Percentiles rank a stretch among this genome's conserved stretches.
These are phyloP conservation scores for Triops longicaudatus DNA, from an alignment of 1,140 invertebrate genomes.

Conservation along the genomic window DNA sequence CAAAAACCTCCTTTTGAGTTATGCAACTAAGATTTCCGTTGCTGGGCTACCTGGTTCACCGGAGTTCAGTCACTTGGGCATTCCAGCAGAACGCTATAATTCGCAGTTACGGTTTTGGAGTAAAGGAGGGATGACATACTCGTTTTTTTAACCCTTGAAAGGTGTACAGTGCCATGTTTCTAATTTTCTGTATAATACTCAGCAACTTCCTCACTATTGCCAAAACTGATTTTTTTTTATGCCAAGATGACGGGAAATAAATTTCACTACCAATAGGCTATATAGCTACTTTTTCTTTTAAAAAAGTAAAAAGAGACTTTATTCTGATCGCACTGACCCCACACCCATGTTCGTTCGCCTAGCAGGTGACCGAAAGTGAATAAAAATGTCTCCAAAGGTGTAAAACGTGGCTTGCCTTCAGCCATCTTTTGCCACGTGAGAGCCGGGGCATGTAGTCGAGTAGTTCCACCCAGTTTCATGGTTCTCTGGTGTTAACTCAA, in stretches of 20 bases:
- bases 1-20: background rate
- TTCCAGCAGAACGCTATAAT: conserved; percentile 12
- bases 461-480: background rate
- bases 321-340: too few relatives aligned
- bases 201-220: too few relatives aligned
- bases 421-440: background rate
- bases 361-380: background rate
- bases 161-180: too few relatives aligned
- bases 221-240: too few relatives aligned
- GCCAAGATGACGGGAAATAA: too few relatives aligned
- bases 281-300: too few relatives aligned
- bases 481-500: background rate
- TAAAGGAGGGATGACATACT: background rate
- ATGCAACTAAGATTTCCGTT: background rate
- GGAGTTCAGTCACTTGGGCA: conserved; percentile 29
- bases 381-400: background rate
- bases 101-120: background rate
- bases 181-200: too few relatives aligned
- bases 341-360: background rate
- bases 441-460: background rate
- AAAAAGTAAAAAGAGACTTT: too few relatives aligned
- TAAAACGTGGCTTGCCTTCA: background rate
- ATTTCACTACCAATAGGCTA: too few relatives aligned
- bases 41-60: conserved; percentile 27
- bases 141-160: background rate